phyloP scores from a whole-genome alignment of 2,113 vertebrate genomes.

The Entomyzon cyanotis region DNA sequence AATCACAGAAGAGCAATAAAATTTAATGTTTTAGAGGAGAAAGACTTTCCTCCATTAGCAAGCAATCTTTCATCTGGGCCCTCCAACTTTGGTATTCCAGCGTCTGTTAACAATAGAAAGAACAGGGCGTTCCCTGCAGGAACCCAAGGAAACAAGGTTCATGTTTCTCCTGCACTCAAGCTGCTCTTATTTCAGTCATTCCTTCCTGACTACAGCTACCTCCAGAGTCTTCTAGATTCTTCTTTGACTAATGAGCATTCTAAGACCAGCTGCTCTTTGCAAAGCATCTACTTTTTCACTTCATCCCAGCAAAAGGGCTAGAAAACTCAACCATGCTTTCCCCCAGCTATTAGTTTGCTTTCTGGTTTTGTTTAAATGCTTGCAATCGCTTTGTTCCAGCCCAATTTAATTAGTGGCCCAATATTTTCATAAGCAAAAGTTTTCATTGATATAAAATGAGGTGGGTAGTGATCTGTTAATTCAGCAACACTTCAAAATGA shows the following conservation, averaged over 20 bases:
- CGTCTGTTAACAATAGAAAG: neutral
- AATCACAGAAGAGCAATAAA: neutral
- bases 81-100: neutral
- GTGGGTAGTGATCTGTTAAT: conserved; percentile 70
- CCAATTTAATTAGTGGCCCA: neutral
- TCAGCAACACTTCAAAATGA: conserved; percentile 72
- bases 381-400: neutral
- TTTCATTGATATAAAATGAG: conserved; percentile 47
- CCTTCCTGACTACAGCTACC: neutral
- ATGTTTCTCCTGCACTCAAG: neutral
- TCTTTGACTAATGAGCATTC: neutral
- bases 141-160: neutral
- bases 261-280: neutral
- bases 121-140: neutral
- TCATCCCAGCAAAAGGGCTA: neutral
- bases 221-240: neutral
- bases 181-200: neutral
- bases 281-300: neutral
- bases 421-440: neutral
- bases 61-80: neutral
- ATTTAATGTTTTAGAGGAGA: neutral
- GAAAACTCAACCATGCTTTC: neutral
- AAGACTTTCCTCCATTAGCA: neutral
- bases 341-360: neutral
- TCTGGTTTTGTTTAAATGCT: neutral